These are phyloP conservation scores for Monopis laevigella DNA, from an alignment of 2,888 invertebrate species.

Conservation along the genomic window DNA sequence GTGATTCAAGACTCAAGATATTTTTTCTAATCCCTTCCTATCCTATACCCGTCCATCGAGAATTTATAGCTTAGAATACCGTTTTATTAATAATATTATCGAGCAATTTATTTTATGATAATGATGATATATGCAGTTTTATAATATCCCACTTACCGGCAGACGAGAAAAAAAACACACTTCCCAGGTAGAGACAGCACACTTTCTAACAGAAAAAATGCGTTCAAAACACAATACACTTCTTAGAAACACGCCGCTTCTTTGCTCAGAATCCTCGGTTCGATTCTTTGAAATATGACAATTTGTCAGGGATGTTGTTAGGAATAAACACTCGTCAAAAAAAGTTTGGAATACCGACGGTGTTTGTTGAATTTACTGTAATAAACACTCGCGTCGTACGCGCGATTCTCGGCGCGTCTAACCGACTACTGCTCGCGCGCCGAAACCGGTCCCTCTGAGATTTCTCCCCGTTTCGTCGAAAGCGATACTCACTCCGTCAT, in stretches of 20 bases:
- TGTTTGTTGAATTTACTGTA: not conserved
- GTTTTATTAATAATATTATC: too few relatives aligned
- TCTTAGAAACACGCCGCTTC: not conserved
- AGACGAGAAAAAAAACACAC: slow-evolving; percentile 5
- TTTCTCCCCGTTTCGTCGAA: slow-evolving; percentile 1
- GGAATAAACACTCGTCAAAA: slow-evolving; percentile 1
- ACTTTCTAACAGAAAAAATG: slow-evolving; percentile 11
- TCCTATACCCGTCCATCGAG: too few relatives aligned
- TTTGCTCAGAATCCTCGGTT: not conserved
- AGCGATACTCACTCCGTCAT: slow-evolving; percentile 1
- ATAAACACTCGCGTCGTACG: slow-evolving; percentile 3
- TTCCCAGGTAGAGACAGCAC: slow-evolving; percentile 7
- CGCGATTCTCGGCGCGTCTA: not conserved
- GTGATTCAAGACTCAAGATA: too few relatives aligned
- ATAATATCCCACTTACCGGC: slow-evolving; percentile 2
- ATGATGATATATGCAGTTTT: too few relatives aligned
- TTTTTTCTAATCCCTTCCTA: too few relatives aligned
- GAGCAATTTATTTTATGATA: too few relatives aligned
- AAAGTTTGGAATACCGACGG: not conserved
- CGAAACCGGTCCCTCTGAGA: slow-evolving; percentile 1
- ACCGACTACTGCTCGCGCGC: slow-evolving; percentile 6
- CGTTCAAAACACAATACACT: slow-evolving; percentile 3
- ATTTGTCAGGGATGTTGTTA: not conserved
- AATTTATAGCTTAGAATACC: too few relatives aligned
- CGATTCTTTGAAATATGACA: slow-evolving; percentile 5